Percentiles rank a stretch among this genome's conserved stretches.
These are phyloP conservation scores for Planiliza haematocheilus DNA, from an alignment of 2,113 vertebrate genomes.

Conservation along the genomic window DNA sequence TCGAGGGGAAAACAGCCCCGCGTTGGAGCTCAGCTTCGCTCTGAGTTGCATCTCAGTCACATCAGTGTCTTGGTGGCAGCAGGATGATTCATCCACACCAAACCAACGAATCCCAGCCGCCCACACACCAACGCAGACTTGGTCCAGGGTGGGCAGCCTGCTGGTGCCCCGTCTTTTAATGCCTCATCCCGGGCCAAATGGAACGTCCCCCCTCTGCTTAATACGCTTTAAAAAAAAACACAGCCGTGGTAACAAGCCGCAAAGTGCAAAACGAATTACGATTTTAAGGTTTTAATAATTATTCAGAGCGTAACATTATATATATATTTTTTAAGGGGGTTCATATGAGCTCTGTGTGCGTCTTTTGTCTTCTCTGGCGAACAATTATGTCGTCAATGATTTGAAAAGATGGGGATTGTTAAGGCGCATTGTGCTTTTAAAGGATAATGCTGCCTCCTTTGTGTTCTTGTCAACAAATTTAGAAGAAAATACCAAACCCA, in stretches of 20 bases:
- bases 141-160: constrained; percentile 34
- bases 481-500: not conserved
- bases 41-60: constrained; percentile 7
- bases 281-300: constrained; percentile 47
- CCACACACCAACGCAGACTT: constrained; percentile 37
- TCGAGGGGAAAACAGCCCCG: not conserved
- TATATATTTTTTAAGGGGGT: not conserved
- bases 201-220: constrained; percentile 15
- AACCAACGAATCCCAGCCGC: constrained; percentile 29
- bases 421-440: not conserved
- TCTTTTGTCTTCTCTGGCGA: not conserved
- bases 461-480: not conserved
- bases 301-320: constrained; percentile 13
- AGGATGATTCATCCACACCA: constrained; percentile 45
- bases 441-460: not conserved
- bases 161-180: constrained; percentile 20
- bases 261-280: constrained; percentile 21
- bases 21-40: constrained; percentile 2
- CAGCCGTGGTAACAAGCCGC: not conserved
- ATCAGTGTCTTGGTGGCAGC: constrained; percentile 23
- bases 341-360: not conserved
- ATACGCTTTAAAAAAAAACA: not conserved
- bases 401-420: not conserved
- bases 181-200: constrained; percentile 18
- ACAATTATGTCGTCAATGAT: not conserved